These are phyloP conservation scores for Emydoidea blandingii DNA, from an alignment of 2,797 vertebrate genomes.

Conservation along the genomic window DNA sequence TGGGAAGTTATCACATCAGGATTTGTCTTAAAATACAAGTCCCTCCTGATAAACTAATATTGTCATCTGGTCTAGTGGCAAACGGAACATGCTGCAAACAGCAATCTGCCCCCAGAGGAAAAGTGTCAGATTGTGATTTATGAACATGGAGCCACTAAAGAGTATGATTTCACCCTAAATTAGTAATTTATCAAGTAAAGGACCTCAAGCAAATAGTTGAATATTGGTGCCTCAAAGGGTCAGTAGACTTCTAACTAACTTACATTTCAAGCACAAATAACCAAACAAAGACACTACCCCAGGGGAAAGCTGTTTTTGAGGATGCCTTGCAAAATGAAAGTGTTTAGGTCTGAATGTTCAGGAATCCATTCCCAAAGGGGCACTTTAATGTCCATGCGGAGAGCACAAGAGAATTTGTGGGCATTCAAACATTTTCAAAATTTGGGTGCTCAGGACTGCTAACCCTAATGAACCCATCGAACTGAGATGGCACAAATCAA, in stretches of 20 bases:
- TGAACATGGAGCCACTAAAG: slow-evolving; percentile 73
- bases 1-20: slow-evolving; percentile 64
- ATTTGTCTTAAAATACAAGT: slow-evolving; percentile 71
- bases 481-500: neutral
- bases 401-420: neutral
- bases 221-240: slow-evolving; percentile 74
- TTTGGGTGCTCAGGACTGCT: neutral
- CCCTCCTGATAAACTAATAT: slow-evolving; percentile 74
- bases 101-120: slow-evolving; percentile 68
- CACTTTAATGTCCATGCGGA: neutral
- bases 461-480: neutral
- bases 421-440: neutral
- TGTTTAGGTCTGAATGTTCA: slow-evolving; percentile 22
- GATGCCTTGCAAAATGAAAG: slow-evolving; percentile 62
- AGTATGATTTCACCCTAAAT: slow-evolving; percentile 77
- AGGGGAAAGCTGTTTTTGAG: slow-evolving; percentile 62
- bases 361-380: slow-evolving; percentile 13
- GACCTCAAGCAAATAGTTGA: slow-evolving; percentile 71
- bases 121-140: slow-evolving; percentile 76
- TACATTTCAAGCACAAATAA: slow-evolving; percentile 75
- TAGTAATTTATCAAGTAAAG: slow-evolving; percentile 78
- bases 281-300: slow-evolving; percentile 40
- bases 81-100: slow-evolving; percentile 62
- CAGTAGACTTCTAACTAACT: slow-evolving; percentile 65
- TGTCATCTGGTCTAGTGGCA: slow-evolving; percentile 74